These are phyloP conservation scores for Acyrthosiphon pisum DNA, from an alignment of 1,140 invertebrate genomes.

Conservation along the genomic window DNA sequence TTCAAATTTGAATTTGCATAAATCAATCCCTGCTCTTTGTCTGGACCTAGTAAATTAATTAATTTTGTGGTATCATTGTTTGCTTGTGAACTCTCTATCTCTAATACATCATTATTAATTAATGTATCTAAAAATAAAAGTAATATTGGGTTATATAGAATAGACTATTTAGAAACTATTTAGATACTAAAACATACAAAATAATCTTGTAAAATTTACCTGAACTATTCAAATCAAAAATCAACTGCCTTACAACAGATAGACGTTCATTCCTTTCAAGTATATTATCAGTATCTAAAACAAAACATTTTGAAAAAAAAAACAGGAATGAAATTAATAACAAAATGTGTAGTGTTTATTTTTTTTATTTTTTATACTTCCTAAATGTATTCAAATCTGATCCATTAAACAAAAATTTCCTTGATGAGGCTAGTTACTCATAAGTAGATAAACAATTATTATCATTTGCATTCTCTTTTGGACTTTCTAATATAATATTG, in stretches of 20 bases:
- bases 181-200: neutral
- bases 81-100: neutral
- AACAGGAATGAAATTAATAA: neutral
- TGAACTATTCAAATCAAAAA: constrained; percentile 9
- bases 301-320: neutral
- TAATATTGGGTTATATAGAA: neutral
- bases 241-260: neutral
- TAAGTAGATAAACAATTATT: neutral
- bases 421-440: neutral
- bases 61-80: neutral
- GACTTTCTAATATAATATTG: neutral
- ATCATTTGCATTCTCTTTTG: neutral
- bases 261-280: neutral
- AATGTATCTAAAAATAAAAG: neutral
- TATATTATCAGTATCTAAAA: neutral
- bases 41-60: neutral
- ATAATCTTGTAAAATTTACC: neutral
- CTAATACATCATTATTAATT: too few species aligned
- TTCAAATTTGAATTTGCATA: neutral
- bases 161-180: neutral
- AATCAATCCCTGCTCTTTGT: neutral
- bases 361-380: neutral
- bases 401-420: neutral
- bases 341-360: neutral
- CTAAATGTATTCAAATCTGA: neutral